Conservation (phyloP, 2,888 invertebrate genomes). For the Elaeidobius kamerunicus region DNA sequence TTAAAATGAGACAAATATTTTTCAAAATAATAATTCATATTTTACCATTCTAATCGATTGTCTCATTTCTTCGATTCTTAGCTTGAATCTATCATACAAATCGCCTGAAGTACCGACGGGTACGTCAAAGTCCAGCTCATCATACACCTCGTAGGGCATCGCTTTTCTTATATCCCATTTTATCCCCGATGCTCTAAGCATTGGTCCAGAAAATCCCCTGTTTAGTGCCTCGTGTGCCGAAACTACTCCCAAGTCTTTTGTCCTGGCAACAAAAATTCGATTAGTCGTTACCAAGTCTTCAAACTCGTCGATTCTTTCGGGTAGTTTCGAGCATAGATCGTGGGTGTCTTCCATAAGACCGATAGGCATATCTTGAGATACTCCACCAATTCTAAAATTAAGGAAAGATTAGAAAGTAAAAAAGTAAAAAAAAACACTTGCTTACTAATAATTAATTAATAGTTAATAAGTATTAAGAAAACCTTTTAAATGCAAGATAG, state of each 20-base stretch:
- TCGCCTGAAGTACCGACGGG: constrained; percentile 75
- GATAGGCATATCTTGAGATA: constrained; percentile 61
- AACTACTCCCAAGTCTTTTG: constrained; percentile 70
- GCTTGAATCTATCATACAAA: constrained; percentile 70
- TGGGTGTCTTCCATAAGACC: constrained; percentile 79
- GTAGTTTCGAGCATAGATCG: constrained; percentile 63
- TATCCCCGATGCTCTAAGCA: constrained; percentile 77
- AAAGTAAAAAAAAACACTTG: too few species aligned
- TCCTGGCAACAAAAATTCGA: constrained; percentile 69
- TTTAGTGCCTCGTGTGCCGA: constrained; percentile 74
- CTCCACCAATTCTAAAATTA: constrained; percentile 14
- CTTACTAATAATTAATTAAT: too few species aligned
- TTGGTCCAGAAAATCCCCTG: constrained; percentile 58
- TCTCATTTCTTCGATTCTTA: constrained; percentile 68
- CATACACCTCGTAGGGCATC: constrained; percentile 83
- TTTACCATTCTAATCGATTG: constrained; percentile 71
- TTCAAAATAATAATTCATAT: background rate
- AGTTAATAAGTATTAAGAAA: too few species aligned
- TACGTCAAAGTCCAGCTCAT: constrained; percentile 78
- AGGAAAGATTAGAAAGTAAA: too few species aligned
- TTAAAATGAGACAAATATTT: too few species aligned
- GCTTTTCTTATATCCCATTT: constrained; percentile 85
- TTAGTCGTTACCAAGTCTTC: constrained; percentile 77
- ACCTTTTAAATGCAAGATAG: too few species aligned
- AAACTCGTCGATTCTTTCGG: constrained; percentile 76